Evolutionary conservation across 2,888 invertebrate genomes (phyloP), one percentile per base, ranked within the genome.

Genomic region (Eilema griseolum): DNA sequence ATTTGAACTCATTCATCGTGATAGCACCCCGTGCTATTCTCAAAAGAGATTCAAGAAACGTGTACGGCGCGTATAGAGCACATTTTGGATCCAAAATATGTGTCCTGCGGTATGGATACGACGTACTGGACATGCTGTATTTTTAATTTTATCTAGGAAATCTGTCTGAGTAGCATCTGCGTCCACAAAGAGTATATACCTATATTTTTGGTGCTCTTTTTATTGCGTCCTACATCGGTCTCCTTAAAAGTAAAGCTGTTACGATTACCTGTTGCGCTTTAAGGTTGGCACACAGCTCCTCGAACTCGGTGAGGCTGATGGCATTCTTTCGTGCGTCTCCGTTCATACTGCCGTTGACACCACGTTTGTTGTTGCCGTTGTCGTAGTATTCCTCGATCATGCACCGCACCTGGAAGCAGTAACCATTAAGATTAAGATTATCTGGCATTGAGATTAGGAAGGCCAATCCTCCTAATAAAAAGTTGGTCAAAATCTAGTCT

Each of bases 221-320:
- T 7, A 1, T 11, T 12, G 2, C 0, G 10, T 12, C 5, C 14
- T 24, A 23, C 12, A 59, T 59, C 12, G 24, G 7, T n/a, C 12
- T 26, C 16, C 10, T 16, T 14, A 41, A 11, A 14, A 64, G 0
- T 52, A 28, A 28, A 20, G 52, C 26, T 14, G 4, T 2, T 0
- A 26, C 41, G 28, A 28, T 60, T 75, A 94, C 96, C 96, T 99
- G 99, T 90, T 97, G 98, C 57, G 98, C 97, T 90, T 98, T 98
- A 70, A 99, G 95, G 83, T 98, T 98, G 71, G 96, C 96, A 92
- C 98, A 99, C 23, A 99, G 95, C 93, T 97, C 97, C 93, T 98
- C 98, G 89, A 99, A 99, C 93, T 99, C 99, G 16, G 97, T 96
- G 87, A 98, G 97, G 28, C 98, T 97, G 77, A 99, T 95, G 89